Evolutionary conservation across 2,888 invertebrate species (phyloP), one percentile per base, ranked within the genome.

Genomic region (Dastarcus helophoroides): DNA sequence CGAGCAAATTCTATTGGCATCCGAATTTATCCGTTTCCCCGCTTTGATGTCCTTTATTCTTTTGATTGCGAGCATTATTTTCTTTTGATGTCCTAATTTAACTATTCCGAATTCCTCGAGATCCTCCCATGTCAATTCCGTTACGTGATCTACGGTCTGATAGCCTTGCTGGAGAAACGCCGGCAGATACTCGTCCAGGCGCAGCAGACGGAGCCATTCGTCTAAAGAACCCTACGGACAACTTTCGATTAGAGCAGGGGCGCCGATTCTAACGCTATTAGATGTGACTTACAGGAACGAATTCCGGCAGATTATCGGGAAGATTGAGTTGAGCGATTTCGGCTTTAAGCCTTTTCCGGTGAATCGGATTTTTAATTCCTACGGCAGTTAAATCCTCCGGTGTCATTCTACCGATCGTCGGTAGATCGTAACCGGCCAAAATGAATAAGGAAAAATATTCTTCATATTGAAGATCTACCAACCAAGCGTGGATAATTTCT

Each of bases 351-450:
- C 86, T 76, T 61, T 95, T 95, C 46, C 97, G 73, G 63, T 97
- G 95, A 59, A 89, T 86, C 19, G 98, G 97, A 64, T 95, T 94
- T 56, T 93, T 94, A 48, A 98, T 93, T 49, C 83, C 83, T 53
- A 84, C 81, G 31, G 82, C 83, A 25, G 83, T 83, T 47, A 84
- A 71, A 66, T 84, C 91, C 65, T 97, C 95, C 1, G 98, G 97
- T 8, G 97, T 98, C 93, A 97, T 95, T 47, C 94, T 73, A n/a
- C 94, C 88, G 53, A 97, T 90, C 2, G 97, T 97, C 14, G 91
- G 84, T 65, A 98, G 76, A 66, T 98, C 97, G 61, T 98, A 98
- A 19, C 97, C 97, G 8, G 95, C 93, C 22, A 85, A 79, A 39
- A 89, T 75, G 63, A 98, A 97, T 35, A 93, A 72, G 26, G 84